phyloP scores from a whole-genome alignment of 2,888 invertebrate species.

The Drosophila subquinaria region DNA sequence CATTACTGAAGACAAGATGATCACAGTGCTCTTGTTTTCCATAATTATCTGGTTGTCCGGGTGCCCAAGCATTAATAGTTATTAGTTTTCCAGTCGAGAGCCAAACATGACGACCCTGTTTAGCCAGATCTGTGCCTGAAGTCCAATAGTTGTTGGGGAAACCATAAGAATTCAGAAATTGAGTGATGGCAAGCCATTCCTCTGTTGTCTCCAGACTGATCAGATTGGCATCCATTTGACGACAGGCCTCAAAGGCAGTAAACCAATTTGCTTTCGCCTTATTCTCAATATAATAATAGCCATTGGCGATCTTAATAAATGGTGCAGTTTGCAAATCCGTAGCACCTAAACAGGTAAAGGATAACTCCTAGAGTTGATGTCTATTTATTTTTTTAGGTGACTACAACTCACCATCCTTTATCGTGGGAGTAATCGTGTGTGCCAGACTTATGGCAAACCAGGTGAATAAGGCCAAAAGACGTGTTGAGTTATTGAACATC shows the following conservation, averaged over 20 bases:
- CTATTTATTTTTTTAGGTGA: neutral
- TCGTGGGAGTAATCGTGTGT: neutral
- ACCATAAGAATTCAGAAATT: neutral
- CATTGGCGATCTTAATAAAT: constrained; percentile 4
- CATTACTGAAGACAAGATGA: constrained; percentile 2
- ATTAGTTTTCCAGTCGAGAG: constrained; percentile 55
- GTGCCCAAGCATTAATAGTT: constrained; percentile 42
- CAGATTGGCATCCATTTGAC: constrained; percentile 14
- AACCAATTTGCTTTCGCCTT: constrained; percentile 4
- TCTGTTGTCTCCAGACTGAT: constrained; percentile 6
- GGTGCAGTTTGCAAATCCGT: neutral
- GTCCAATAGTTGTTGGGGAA: constrained; percentile 3
- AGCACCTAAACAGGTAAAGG: neutral
- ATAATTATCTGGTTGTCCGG: constrained; percentile 53
- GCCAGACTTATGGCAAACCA: constrained; percentile 11
- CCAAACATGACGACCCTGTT: constrained; percentile 53
- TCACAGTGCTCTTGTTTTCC: constrained; percentile 18
- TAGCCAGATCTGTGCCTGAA: constrained; percentile 46
- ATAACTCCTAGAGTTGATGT: neutral
- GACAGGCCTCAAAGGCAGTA: constrained; percentile 2
- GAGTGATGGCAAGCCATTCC: constrained; percentile 6
- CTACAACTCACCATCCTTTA: constrained; percentile 3
- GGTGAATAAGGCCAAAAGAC: neutral
- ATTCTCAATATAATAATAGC: constrained; percentile 10
- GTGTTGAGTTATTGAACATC: neutral